Evolutionary conservation across 2,113 vertebrate genomes (phyloP).

Genomic region (Tyto alba): DNA sequence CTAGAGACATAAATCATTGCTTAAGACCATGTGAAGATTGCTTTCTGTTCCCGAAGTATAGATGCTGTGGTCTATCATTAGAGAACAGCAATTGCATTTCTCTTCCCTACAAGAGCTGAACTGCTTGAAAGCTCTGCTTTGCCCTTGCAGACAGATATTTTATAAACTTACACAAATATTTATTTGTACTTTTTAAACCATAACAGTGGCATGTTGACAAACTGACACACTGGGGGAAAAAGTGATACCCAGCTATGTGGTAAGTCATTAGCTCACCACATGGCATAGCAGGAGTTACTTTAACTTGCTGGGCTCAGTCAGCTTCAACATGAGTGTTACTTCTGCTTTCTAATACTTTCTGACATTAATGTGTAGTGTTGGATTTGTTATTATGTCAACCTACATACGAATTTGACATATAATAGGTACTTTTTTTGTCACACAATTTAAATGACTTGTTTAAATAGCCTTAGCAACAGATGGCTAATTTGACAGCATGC

Average conservation of each 20-base stretch:
- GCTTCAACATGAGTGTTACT: not conserved
- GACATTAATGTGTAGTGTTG: conserved; percentile 1
- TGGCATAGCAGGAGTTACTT: not conserved
- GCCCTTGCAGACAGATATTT: not conserved
- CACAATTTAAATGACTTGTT: not conserved
- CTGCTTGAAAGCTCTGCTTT: not conserved
- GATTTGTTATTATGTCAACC: conserved; percentile 29
- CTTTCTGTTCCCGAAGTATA: not conserved
- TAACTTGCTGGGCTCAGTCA: not conserved
- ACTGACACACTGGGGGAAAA: not conserved
- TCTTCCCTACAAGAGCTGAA: not conserved
- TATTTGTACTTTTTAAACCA: not conserved
- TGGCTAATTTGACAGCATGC: conserved; percentile 44
- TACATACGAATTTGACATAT: not conserved
- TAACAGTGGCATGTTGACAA: not conserved
- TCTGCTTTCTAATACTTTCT: conserved; percentile 37
- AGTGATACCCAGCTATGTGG: not conserved
- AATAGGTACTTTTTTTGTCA: conserved; percentile 27
- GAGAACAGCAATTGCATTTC: not conserved
- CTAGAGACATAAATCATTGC: not conserved
- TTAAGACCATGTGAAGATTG: fast-evolving
- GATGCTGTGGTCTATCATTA: not conserved
- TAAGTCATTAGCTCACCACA: not conserved
- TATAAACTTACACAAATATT: not conserved
- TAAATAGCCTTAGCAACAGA: conserved; percentile 64